Base-by-base conservation (phyloP, 2,888 invertebrate genomes). In the Ecliptopera silaceata region DNA sequence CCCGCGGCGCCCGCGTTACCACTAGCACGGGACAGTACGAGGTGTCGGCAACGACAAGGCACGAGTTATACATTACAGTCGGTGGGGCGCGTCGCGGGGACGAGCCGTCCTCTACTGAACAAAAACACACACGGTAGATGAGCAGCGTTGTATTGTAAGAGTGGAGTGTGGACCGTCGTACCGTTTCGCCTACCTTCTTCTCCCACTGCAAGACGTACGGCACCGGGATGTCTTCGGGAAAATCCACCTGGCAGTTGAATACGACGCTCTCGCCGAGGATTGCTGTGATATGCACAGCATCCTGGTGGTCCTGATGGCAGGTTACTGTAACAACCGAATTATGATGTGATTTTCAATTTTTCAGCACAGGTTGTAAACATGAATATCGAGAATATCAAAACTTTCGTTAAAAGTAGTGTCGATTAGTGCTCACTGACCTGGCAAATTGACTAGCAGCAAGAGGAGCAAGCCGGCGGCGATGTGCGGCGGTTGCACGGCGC, bases 181-280 rank as follows among this genome's bases (percentile, higher is more conserved):
- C 96, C 96, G 96, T 95, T 93, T 96, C 96, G 95, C 96, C 96
- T 96, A 97, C 97, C 96, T 98, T 97, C 96, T 98, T 98, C 95
- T 97, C 97, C 98, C 98, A 99, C 94, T 98, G 97, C 91, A 98
- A 95, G 93, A 98, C 97, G 93, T 98, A 98, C 92, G 98, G 97
- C 93, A 97, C 97, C 84, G 97, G 96, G 92, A 97, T 95, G 92
- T 97, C 96, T 91, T 97, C 96, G 88, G 97, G 97, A 92, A 98
- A 98, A 92, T 97, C 97, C 92, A 98, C 97, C 93, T 97, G 97
- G 93, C 98, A 99, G 93, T 98, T 98, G 94, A 99, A 97, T 87
- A 98, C 96, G 92, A 98, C 97, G 88, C 97, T 97, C 93, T 98
- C 97, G 86, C 98, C 98, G 83, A 98, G 94, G 92, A 98, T 97